Evolutionary conservation across 2,797 vertebrate species (phyloP), one percentile per base, ranked within the genome.

Genomic region (Semaprochilodus insignis): DNA sequence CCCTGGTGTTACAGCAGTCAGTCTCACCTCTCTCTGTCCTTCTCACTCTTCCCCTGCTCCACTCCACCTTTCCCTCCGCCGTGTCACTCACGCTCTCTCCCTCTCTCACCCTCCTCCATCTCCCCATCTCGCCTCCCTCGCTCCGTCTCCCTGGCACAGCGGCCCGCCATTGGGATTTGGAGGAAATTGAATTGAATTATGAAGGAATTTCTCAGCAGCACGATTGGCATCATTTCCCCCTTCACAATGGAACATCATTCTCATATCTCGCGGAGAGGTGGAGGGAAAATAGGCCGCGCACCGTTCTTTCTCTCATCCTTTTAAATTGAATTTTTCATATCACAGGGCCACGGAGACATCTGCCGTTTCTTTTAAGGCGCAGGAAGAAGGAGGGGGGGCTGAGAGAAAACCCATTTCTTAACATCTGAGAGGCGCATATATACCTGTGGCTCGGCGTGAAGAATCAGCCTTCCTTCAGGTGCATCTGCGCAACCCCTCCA

Each of bases 241-340:
- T 91, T 91, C 95, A 94, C 94, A 95, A 95, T 94, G 91, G 93
- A 94, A 94, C 94, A 95, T 94, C 94, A 93, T 94, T 94, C 94
- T 95, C 94, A 94, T 95, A 95, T 95, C 94, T 93, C 91, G 89
- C 90, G 86, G 89, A 93, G 95, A 94, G 94, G 90, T 92, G 89
- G 92, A 93, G 93, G 92, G 94, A 95, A 95, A 95, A 94, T 93
- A 93, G 94, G 91, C 93, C 90, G 87, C 86, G 92, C 94, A 89
- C 93, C 91, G 93, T 94, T 95, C 93, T 94, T 93, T 94, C 91
- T 93, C 94, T 94, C 93, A 94, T 94, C 93, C 94, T 92, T 93
- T 94, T 95, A 95, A 95, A 95, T 95, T 95, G 94, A 94, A 94
- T 95, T 95, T 95, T 95, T 95, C 94, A 95, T 95, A 95, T 95